Evolutionary conservation across 2,888 invertebrate genomes (phyloP), one percentile per base, ranked within the genome.

Genomic region (Megalurothrips usitatus): DNA sequence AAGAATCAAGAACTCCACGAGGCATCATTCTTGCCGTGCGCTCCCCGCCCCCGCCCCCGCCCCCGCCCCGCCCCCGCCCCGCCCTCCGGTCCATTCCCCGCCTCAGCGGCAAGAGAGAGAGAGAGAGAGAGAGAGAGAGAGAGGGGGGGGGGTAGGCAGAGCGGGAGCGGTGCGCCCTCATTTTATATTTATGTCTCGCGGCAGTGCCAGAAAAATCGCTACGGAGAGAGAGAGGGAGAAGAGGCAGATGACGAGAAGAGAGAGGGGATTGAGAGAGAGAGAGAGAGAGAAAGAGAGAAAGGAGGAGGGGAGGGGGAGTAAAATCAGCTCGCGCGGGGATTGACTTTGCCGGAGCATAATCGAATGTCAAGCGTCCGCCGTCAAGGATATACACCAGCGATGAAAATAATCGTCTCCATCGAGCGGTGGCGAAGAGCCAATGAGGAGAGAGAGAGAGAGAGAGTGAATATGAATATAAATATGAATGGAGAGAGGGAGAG

Each of bases 1-100:
- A 26, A 26, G 68, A 75, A 75, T 75, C 68, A 75, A 75, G 68
- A 75, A 75, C 68, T 75, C 68, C 68, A 26, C 68, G 12, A 26
- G 68, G 23, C 68, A 26, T 26, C 58, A 58, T 58, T 58, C 58
- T 58, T 58, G 14, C 14, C 58, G 14, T 43, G 34, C 58, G 0
- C 19, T 17, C 14, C 19, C 52, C 19, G 14, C 14, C 19, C 52
- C 19, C 19, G 14, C 58, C 58, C 19, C 19, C 58, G 0, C 58
- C 58, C 58, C 58, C 58, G 19, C 14, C 58, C 58, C 58, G 17
- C 58, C 58, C 17, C 19, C 58, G 14, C 19, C 14, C 52, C 17
- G 52, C 52, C n/a, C n/a, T n/a, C n/a, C n/a, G n/a, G n/a, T n/a
- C n/a, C n/a, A n/a, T n/a, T n/a, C n/a, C n/a, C n/a, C n/a, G n/a